Percentiles rank a stretch among this genome's conserved stretches.
Conservation (phyloP, 1,140 invertebrate species). For the Philotrypesis tridentata region DNA sequence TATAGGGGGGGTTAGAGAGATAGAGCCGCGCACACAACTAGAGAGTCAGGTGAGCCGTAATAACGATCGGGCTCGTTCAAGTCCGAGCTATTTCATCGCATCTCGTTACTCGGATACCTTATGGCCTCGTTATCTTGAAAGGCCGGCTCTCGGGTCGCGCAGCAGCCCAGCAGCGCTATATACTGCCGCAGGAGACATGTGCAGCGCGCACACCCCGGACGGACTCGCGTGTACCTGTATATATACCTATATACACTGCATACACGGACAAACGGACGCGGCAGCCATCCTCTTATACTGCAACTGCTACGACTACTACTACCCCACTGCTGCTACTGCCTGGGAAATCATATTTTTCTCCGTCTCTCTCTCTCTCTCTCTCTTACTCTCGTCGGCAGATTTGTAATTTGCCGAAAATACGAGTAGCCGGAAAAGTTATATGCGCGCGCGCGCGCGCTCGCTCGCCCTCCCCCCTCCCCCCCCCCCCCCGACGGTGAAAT, state of each 20-base stretch:
- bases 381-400: neutral
- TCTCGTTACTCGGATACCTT: constrained; percentile 47
- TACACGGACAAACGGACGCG: no score
- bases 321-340: no score
- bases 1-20: no score
- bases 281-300: no score
- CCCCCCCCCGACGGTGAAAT: no score
- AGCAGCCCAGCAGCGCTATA: no score
- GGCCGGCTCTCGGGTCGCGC: neutral
- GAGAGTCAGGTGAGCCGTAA: constrained; percentile 20
- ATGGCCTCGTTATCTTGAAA: constrained; percentile 56
- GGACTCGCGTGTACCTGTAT: no score
- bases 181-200: neutral
- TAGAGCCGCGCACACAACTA: neutral
- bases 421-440: constrained; percentile 56
- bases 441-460: no score
- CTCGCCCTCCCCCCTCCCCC: no score
- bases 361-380: no score
- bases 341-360: constrained; percentile 18
- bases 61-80: constrained; percentile 37
- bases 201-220: neutral
- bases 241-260: no score
- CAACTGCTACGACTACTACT: neutral
- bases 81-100: constrained; percentile 7
- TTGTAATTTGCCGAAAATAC: constrained; percentile 58